These are phyloP conservation scores for Siphlonurus alternatus DNA, from an alignment of 2,888 invertebrate species.

Conservation along the genomic window DNA sequence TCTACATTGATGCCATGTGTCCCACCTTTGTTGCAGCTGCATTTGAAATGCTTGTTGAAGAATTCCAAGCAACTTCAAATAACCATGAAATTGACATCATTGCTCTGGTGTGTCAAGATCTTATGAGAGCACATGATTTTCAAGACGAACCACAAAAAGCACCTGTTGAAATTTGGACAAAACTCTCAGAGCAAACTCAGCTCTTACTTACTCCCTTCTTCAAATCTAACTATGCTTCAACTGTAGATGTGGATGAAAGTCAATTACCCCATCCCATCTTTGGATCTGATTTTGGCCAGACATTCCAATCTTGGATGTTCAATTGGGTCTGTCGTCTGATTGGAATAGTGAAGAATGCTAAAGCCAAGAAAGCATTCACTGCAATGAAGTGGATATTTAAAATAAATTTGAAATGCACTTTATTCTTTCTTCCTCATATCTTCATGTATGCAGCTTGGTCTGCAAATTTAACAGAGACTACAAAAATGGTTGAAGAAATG, in stretches of 20 bases:
- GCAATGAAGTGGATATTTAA: background rate
- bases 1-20: background rate
- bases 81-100: background rate
- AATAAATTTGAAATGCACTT: background rate
- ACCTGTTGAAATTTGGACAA: background rate
- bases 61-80: background rate
- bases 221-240: background rate
- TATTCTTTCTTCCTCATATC: background rate
- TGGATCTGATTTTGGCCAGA: background rate
- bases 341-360: background rate
- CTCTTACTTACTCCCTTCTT: background rate
- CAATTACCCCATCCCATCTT: background rate
- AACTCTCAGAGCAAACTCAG: background rate
- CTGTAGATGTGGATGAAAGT: background rate
- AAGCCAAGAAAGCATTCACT: background rate
- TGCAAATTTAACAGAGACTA: background rate
- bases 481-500: background rate
- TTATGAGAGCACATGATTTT: background rate
- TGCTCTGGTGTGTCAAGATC: background rate
- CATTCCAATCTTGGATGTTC: background rate
- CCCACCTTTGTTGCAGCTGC: background rate
- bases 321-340: background rate
- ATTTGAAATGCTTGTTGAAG: background rate
- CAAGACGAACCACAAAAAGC: conserved; percentile 1
- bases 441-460: background rate